Percentiles rank a stretch among this genome's conserved stretches.
These are phyloP conservation scores for Streptopelia turtur DNA, from an alignment of 2,797 vertebrate species.

Conservation along the genomic window DNA sequence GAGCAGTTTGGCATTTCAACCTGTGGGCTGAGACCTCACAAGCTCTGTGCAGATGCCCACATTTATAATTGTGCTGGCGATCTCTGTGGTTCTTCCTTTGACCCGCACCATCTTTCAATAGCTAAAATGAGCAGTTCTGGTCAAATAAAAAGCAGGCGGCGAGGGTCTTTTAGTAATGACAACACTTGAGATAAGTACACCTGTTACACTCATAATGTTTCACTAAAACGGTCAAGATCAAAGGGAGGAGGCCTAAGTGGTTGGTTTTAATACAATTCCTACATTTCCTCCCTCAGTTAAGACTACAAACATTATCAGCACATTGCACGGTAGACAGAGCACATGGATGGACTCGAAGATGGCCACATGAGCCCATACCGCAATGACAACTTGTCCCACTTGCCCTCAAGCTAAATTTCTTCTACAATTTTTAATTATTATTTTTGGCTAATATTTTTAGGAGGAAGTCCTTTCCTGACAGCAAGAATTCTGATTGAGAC, in stretches of 20 bases:
- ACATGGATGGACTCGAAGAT: background rate
- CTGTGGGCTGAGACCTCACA: fast-evolving
- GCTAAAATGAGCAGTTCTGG: background rate
- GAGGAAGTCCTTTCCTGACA: background rate
- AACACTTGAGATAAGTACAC: too few relatives aligned
- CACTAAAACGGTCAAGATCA: background rate
- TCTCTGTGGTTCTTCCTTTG: background rate
- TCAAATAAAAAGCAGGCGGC: background rate
- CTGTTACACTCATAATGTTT: too few relatives aligned
- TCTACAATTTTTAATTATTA: background rate
- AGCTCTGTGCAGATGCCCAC: background rate
- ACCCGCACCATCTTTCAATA: background rate
- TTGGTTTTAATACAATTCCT: background rate
- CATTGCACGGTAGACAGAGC: background rate
- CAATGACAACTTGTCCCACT: background rate
- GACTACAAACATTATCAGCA: background rate
- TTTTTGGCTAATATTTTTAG: background rate
- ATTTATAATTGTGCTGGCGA: background rate
- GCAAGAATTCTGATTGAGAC: background rate
- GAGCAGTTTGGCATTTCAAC: background rate
- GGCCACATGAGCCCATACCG: background rate
- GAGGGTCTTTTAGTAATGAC: background rate
- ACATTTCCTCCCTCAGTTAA: background rate
- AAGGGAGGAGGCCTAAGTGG: background rate
- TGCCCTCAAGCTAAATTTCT: background rate